Evolutionary conservation across 2,888 invertebrate species (phyloP).

Genomic region (Dorcus hopei): DNA sequence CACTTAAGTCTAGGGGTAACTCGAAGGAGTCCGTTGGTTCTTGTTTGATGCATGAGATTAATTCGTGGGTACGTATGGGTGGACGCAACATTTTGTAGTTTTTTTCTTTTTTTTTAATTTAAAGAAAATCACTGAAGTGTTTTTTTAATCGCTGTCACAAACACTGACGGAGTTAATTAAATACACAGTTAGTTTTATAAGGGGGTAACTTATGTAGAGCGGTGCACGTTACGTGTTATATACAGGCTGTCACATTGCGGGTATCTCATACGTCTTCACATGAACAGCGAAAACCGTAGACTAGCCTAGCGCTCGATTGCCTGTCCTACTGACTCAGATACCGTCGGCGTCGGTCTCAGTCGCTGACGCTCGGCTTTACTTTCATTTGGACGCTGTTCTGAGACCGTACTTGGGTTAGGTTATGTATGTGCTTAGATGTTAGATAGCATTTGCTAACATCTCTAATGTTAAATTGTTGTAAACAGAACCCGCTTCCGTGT

Average conservation of each 20-base stretch:
- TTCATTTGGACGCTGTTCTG: constrained; percentile 30
- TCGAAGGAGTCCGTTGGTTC: constrained; percentile 38
- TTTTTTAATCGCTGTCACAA: background rate
- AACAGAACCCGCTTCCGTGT: constrained; percentile 20
- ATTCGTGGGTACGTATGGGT: constrained; percentile 2
- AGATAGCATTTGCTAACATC: constrained; percentile 25
- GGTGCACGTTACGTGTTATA: constrained; percentile 27
- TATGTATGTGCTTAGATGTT: constrained; percentile 30
- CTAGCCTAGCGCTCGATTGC: constrained; percentile 39
- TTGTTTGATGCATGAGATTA: constrained; percentile 3
- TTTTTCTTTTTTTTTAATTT: background rate
- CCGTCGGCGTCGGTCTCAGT: constrained; percentile 54
- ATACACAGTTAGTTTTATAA: constrained; percentile 19
- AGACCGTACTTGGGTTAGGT: constrained; percentile 43
- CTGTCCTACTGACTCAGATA: constrained; percentile 66
- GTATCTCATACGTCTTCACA: constrained; percentile 18
- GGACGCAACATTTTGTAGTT: constrained; percentile 10
- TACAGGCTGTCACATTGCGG: constrained; percentile 1
- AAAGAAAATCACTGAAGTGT: background rate
- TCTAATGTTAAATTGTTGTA: constrained; percentile 35
- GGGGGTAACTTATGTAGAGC: constrained; percentile 33
- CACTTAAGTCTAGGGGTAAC: constrained; percentile 74
- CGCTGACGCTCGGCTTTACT: constrained; percentile 45
- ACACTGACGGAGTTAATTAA: constrained; percentile 4
- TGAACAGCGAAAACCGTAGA: constrained; percentile 53